Evolutionary conservation across 1,140 invertebrate genomes (phyloP).

Genomic region (Sarcophaga bullata): DNA sequence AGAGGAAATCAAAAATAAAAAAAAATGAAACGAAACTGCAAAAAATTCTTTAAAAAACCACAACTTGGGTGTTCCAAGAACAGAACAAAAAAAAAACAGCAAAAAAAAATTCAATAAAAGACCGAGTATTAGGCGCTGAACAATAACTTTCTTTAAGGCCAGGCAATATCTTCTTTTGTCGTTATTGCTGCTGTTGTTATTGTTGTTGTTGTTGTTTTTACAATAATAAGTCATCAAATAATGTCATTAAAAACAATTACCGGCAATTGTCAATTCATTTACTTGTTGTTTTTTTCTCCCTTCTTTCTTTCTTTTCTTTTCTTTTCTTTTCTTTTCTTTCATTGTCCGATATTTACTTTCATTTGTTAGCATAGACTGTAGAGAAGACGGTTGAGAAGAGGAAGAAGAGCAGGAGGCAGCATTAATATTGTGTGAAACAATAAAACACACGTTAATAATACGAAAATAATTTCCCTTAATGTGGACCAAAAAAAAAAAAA

Average conservation of each 20-base stretch:
- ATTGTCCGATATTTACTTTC: not conserved
- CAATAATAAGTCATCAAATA: slow-evolving; percentile 35
- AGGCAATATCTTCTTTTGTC: not conserved
- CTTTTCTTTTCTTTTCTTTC: too few species aligned
- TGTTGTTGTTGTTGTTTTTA: not conserved
- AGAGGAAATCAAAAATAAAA: too few species aligned
- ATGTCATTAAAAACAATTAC: slow-evolving; percentile 55
- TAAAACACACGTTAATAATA: slow-evolving; percentile 55
- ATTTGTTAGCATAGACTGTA: not conserved
- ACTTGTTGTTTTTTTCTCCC: slow-evolving; percentile 46
- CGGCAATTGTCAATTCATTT: slow-evolving; percentile 52
- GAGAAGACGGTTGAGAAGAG: not conserved
- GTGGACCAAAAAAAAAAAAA: not conserved
- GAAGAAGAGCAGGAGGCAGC: not conserved
- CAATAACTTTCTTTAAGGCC: not conserved
- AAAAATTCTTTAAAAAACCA: too few species aligned
- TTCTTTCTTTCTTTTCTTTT: too few species aligned
- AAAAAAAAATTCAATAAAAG: not conserved
- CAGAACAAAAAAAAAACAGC: not conserved
- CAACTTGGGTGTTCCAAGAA: too few species aligned
- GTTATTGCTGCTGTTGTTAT: not conserved
- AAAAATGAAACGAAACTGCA: too few species aligned
- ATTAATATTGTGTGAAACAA: not conserved
- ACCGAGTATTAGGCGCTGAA: not conserved
- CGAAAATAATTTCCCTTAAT: slow-evolving; percentile 57